Conservation (phyloP, 2,113 vertebrate species). For the Grammomys dolichurus region DNA sequence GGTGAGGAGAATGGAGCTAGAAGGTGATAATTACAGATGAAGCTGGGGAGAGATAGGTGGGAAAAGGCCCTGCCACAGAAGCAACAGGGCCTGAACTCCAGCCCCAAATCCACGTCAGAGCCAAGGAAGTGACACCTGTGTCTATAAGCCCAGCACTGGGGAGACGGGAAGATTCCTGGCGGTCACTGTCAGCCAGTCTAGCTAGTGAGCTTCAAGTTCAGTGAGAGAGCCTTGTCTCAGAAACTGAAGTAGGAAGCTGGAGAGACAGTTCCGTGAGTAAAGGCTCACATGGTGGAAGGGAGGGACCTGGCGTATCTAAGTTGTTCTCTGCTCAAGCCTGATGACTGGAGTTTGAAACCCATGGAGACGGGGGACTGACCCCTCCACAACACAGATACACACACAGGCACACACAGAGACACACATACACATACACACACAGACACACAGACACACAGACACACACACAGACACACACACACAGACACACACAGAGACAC, state of each 20-base stretch:
- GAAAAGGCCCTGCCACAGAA: not conserved
- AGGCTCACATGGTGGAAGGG: not conserved
- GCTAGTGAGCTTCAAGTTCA: not conserved
- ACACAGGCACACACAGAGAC: not conserved
- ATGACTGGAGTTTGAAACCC: not conserved
- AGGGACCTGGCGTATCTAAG: not conserved
- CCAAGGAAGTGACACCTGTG: accelerated
- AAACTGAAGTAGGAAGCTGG: not conserved
- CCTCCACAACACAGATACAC: not conserved
- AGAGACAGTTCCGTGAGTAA: not conserved
- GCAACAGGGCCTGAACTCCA: not conserved
- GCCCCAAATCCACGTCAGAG: not conserved
- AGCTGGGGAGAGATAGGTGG: not conserved
- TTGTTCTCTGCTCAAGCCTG: not conserved
- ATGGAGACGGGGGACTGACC: not conserved
- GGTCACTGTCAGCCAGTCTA: not conserved
- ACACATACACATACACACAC: not conserved
- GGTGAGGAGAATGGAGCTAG: not conserved
- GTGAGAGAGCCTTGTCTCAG: not conserved
- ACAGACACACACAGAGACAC: no score
- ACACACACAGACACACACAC: no score
- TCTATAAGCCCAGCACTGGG: not conserved
- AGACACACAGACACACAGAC: no score
- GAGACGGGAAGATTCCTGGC: not conserved
- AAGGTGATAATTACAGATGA: no score